Conservation (phyloP, 2,888 invertebrate species). For the Labia minor region DNA sequence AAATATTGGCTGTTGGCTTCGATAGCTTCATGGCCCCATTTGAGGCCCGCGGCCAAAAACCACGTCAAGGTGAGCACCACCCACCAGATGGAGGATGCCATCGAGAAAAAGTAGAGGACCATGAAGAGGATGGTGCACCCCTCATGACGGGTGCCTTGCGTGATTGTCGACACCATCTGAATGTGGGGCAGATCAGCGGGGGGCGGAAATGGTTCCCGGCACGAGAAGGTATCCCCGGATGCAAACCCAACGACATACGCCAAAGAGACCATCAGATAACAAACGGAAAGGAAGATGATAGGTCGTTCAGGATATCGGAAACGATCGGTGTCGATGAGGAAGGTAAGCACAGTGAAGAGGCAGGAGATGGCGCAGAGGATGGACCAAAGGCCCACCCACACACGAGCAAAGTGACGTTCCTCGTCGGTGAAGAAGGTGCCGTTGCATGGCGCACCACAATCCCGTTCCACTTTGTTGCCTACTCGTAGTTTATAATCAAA, state of each 20-base stretch:
- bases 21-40: constrained; percentile 97
- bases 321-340: constrained; percentile 85
- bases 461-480: constrained; percentile 57
- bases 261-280: constrained; percentile 87
- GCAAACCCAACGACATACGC: constrained; percentile 82
- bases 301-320: constrained; percentile 97
- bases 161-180: constrained; percentile 70
- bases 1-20: constrained; percentile 95
- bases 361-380: constrained; percentile 81
- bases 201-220: constrained; percentile 63
- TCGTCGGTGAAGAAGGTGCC: constrained; percentile 81
- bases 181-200: constrained; percentile 57
- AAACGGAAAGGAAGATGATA: constrained; percentile 91
- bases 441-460: constrained; percentile 85
- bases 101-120: constrained; percentile 90
- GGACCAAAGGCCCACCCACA: constrained; percentile 93
- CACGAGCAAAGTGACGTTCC: constrained; percentile 68
- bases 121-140: constrained; percentile 89
- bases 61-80: constrained; percentile 90
- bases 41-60: constrained; percentile 91
- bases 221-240: constrained; percentile 70
- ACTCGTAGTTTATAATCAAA: constrained; percentile 76
- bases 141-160: constrained; percentile 76
- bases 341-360: constrained; percentile 84
- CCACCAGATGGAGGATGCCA: constrained; percentile 98